Percentiles rank a stretch among this genome's conserved stretches.
Conservation (phyloP, 2,797 vertebrate genomes). For the Lithobates sylvaticus region DNA sequence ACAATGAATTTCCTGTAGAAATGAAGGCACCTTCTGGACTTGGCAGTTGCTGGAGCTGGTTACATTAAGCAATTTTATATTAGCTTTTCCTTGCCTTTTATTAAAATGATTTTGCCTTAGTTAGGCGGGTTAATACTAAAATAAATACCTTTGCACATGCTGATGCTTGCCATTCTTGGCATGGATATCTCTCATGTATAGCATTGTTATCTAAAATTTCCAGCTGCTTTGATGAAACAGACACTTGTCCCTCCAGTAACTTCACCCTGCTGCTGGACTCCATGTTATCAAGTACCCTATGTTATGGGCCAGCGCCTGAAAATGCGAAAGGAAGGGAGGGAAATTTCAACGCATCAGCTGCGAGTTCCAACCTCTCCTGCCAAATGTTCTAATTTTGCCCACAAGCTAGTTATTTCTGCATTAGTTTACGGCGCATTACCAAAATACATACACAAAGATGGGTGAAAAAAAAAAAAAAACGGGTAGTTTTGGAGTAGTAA, state of each 20-base stretch:
- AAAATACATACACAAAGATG: too few relatives aligned
- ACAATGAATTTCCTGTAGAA: too few relatives aligned
- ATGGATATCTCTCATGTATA: neutral
- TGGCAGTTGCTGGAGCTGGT: too few relatives aligned
- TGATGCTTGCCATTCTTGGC: neutral
- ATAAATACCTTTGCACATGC: neutral
- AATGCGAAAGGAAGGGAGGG: conserved; percentile 23
- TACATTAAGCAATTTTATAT: too few relatives aligned
- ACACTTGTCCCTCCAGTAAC: conserved; percentile 21
- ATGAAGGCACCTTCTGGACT: too few relatives aligned
- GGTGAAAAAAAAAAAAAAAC: too few relatives aligned
- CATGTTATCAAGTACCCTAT: conserved; percentile 7
- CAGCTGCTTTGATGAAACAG: conserved; percentile 38
- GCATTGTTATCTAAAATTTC: conserved; percentile 31
- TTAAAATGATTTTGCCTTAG: too few relatives aligned
- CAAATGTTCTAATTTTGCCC: conserved; percentile 17
- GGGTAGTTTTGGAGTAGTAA: too few relatives aligned
- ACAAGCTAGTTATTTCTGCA: neutral
- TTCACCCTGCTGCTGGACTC: conserved; percentile 28
- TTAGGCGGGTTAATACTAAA: too few relatives aligned
- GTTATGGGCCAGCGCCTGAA: conserved; percentile 4
- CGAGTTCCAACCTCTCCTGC: neutral
- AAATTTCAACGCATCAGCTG: conserved; percentile 22
- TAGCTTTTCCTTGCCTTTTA: too few relatives aligned
- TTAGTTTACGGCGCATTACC: neutral